phyloP scores from a whole-genome alignment of 2,113 vertebrate species.

The Etheostoma cragini region DNA sequence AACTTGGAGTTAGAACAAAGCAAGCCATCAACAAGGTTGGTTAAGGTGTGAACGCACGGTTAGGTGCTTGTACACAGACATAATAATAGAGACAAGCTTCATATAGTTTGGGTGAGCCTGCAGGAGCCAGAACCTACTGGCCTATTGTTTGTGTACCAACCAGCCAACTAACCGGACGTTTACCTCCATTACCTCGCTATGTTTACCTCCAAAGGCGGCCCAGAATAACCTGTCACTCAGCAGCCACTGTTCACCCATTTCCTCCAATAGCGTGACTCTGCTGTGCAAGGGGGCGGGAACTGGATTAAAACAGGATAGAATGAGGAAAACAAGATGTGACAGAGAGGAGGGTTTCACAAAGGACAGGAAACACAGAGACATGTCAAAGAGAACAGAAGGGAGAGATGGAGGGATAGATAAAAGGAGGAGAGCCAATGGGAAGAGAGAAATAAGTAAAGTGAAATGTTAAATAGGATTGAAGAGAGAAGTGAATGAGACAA shows the following conservation, averaged over 20 bases:
- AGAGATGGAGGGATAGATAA: slow-evolving; percentile 68
- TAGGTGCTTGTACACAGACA: not conserved
- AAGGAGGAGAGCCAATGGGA: slow-evolving; percentile 1
- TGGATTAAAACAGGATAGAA: slow-evolving; percentile 80
- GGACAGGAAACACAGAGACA: slow-evolving; percentile 78
- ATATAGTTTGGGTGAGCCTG: not conserved
- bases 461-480: slow-evolving; percentile 21
- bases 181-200: slow-evolving; percentile 77
- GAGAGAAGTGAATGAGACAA: slow-evolving; percentile 26
- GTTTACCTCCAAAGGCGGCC: slow-evolving; percentile 70
- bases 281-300: slow-evolving; percentile 51
- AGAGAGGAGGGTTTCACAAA: slow-evolving; percentile 76
- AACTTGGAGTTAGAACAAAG: not conserved
- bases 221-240: slow-evolving; percentile 83
- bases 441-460: slow-evolving; percentile 15
- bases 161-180: slow-evolving; percentile 59
- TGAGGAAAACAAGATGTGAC: slow-evolving; percentile 82
- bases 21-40: not conserved
- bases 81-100: not conserved
- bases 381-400: slow-evolving; percentile 58
- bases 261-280: slow-evolving; percentile 82
- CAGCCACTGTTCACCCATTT: slow-evolving; percentile 73
- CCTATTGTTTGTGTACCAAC: slow-evolving; percentile 68
- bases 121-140: slow-evolving; percentile 22
- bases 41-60: not conserved